Evolutionary conservation across 2,113 vertebrate genomes (phyloP), one percentile per base, ranked within the genome.

Genomic region (Epinephelus fuscoguttatus): DNA sequence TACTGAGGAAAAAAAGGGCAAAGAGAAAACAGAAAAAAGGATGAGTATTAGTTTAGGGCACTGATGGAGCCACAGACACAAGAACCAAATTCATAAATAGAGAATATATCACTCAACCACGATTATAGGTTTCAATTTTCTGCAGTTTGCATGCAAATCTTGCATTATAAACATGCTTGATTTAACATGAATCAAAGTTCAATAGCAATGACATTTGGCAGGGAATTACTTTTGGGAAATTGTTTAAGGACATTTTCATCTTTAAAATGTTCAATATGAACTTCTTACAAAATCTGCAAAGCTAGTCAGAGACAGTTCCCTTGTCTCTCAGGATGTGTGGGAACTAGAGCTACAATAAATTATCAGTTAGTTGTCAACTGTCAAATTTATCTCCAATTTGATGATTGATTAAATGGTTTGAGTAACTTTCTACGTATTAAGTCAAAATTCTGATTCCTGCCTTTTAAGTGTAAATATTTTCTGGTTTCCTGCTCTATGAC

Each of bases 1-100:
- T 99, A 99, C 98, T 99, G 95, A 66, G 2, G 23, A 25, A 70
- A 81, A 42, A 45, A 45, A 45, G 42, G 9, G 42, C 10, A 45
- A 8, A 45, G 11, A 45, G 42, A 45, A 45, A 45, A 42, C 33
- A 57, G 64, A 84, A 21, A 75, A 1, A 17, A 13, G 42, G 6
- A 57, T 13, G 12, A 50, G 15, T 4, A 33, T 67, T 49, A 71
- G 68, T 68, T 1, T 23, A 37, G 33, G 33, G 33, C 33, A 37
- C 33, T 37, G 33, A 37, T 7, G 1, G 62, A 9, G 13, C 13
- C 19, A 56, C 55, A 6, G 27, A 60, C 17, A 0, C 15, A 33
- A 37, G 1, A 70, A n/a, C 40, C 17, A 33, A 37, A 6, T 7
- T 37, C 33, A 30, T 30, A 6, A 6, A 37, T 37, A 37, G 1